Percentiles rank a stretch among this genome's conserved stretches.
Evolutionary conservation across 2,797 vertebrate genomes (phyloP).

Genomic region (Stomatorhinus walkeri): DNA sequence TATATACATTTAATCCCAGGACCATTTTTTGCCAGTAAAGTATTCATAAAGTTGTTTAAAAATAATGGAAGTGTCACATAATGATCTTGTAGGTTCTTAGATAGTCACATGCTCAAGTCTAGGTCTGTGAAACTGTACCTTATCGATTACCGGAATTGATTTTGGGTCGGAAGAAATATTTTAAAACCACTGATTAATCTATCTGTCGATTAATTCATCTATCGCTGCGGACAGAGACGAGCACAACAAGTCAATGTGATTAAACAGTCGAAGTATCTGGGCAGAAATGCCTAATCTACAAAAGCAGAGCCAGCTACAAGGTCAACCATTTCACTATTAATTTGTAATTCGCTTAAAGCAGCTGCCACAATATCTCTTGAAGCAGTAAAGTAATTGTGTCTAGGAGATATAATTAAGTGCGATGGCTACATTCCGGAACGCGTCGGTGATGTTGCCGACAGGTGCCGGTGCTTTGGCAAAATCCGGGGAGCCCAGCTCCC

Average conservation of each 20-base stretch:
- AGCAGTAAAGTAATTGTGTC: background rate
- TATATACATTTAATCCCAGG: background rate
- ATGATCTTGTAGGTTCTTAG: background rate
- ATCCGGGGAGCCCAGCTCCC: background rate
- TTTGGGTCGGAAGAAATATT: background rate
- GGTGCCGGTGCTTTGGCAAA: background rate
- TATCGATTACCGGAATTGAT: background rate
- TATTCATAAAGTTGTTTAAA: background rate
- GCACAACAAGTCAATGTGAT: background rate
- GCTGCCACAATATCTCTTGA: background rate
- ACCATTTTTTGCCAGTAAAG: background rate
- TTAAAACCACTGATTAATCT: background rate
- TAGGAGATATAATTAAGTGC: background rate
- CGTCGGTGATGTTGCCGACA: background rate
- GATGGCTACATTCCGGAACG: background rate
- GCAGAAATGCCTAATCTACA: background rate
- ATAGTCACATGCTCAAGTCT: background rate
- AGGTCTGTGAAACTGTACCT: background rate
- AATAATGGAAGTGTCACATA: background rate
- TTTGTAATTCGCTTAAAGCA: conserved; percentile 11
- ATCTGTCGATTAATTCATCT: background rate
- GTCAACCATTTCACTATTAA: background rate
- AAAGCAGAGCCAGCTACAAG: background rate
- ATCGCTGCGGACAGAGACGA: background rate
- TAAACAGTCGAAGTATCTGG: background rate